These are phyloP conservation scores for Xiphophorus hellerii DNA, from an alignment of 2,113 vertebrate genomes.

Conservation along the genomic window DNA sequence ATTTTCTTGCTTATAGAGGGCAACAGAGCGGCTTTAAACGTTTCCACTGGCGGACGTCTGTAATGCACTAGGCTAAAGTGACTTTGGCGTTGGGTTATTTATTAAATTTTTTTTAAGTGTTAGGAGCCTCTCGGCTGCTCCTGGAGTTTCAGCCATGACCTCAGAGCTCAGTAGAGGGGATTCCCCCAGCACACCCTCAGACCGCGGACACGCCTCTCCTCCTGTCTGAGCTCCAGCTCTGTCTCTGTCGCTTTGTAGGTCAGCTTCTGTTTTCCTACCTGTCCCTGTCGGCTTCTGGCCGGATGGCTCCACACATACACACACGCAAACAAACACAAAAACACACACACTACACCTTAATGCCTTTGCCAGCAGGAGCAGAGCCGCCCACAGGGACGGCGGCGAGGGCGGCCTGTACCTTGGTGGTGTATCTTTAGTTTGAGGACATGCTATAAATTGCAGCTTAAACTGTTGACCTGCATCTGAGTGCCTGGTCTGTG, in stretches of 20 bases:
- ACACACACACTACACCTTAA: conserved; percentile 43
- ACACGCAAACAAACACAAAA: conserved; percentile 1
- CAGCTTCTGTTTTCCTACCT: conserved; percentile 52
- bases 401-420: conserved; percentile 43
- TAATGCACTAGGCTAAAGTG: not conserved
- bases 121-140: not conserved
- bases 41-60: conserved; percentile 32
- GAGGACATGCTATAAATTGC: conserved; percentile 56
- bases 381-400: conserved; percentile 47
- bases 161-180: conserved; percentile 43
- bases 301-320: conserved; percentile 11
- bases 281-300: conserved; percentile 73
- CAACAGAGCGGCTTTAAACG: conserved; percentile 20
- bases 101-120: conserved; percentile 1
- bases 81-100: conserved; percentile 12
- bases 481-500: conserved; percentile 37
- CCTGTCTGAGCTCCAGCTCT: conserved; percentile 48
- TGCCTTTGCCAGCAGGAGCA: conserved; percentile 55
- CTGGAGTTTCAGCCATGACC: conserved; percentile 26
- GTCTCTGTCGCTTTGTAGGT: conserved; percentile 76
- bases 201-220: conserved; percentile 41
- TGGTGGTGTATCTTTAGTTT: conserved; percentile 39
- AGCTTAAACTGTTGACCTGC: conserved; percentile 74
- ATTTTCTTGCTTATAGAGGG: conserved; percentile 1
- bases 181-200: conserved; percentile 45